Evolutionary conservation across 2,797 vertebrate genomes (phyloP), one percentile per base, ranked within the genome.

Genomic region (Sebastes goodei): DNA sequence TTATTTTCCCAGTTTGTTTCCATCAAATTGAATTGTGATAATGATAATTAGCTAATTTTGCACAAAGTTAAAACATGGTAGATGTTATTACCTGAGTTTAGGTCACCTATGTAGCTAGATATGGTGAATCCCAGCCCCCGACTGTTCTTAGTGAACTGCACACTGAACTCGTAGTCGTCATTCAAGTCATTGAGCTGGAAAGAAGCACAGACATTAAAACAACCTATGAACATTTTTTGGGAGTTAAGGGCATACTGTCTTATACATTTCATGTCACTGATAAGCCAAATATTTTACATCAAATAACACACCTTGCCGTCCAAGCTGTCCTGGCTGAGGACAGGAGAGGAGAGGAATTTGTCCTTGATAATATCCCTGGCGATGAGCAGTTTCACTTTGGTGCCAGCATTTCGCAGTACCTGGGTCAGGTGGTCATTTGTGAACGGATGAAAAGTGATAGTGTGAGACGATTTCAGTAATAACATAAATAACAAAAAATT

Each of bases 111-210:
- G 89, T 97, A 98, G 84, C 96, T 97, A 75, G 96, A 96, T 91
- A 98, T 97, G 64, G 97, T 97, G 94, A 99, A 97, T 90, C 97
- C 98, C 84, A 99, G 93, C 62, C 97, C 98, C 38, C 95, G 96
- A 74, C 91, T 94, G 88, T 98, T 97, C 95, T 99, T 98, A 71
- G 95, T 97, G 78, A 98, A 96, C 80, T 97, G 95, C 76, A 98
- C 96, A 52, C 92, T 95, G 90, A 97, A 98, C 76, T 96, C 94
- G 20, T 79, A 84, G 68, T 86, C 96, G 85, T 88, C 91, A 67
- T 89, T 95, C 81, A 76, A 49, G 71, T 91, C 89, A 42, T 46
- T 89, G 32, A 90, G 86, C 96, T 98, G 89, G 63, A 86, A 88
- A 87, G 71, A 90, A 78, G 78, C 60, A 86, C 0, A 74, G 12